Evolutionary conservation across 92 coral and sea anemone genomes (phyloP).

Genomic region (Actinostola sp.): DNA sequence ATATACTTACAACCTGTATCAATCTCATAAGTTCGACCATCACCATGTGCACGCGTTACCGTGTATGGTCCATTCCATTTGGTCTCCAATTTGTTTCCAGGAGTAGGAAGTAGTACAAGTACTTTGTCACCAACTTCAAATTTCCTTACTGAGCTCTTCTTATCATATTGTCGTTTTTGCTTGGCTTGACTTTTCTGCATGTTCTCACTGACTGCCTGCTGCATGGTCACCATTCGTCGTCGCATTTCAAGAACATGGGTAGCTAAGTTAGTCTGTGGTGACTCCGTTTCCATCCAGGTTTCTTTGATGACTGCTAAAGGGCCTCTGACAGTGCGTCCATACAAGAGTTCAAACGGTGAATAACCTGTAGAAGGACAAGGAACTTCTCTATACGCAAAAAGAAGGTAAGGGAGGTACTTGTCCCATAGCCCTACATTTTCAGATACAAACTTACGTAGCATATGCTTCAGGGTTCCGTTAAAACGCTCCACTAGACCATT

Average conservation of each 20-base stretch:
- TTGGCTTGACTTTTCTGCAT: slow-evolving; percentile 18
- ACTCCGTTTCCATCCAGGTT: slow-evolving; percentile 22
- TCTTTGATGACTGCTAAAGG: slow-evolving; percentile 45
- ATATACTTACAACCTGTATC: no score
- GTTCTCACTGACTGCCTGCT: slow-evolving; percentile 10
- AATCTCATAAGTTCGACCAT: slow-evolving; percentile 42
- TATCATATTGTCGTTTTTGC: slow-evolving; percentile 19
- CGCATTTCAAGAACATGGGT: slow-evolving; percentile 34
- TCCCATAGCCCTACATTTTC: slow-evolving; percentile 31
- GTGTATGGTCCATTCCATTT: slow-evolving; percentile 52
- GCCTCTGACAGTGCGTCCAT: slow-evolving; percentile 38
- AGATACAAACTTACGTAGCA: slow-evolving; percentile 37
- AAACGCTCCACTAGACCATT: slow-evolving; percentile 25
- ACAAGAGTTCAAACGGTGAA: slow-evolving; percentile 46
- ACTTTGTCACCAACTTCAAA: slow-evolving; percentile 36
- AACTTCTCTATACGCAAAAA: slow-evolving; percentile 44
- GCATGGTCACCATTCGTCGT: slow-evolving; percentile 26
- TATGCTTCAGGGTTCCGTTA: slow-evolving; percentile 27
- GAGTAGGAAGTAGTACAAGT: slow-evolving; percentile 21
- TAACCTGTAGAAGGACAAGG: slow-evolving; percentile 32
- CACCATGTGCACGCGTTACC: slow-evolving; percentile 22
- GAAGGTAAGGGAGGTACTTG: slow-evolving; percentile 29
- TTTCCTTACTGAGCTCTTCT: slow-evolving; percentile 16
- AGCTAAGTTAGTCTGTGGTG: slow-evolving; percentile 15
- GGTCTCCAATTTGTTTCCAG: slow-evolving; percentile 35